Evolutionary conservation across 2,797 vertebrate genomes (phyloP).

Genomic region (Trachops cirrhosus): DNA sequence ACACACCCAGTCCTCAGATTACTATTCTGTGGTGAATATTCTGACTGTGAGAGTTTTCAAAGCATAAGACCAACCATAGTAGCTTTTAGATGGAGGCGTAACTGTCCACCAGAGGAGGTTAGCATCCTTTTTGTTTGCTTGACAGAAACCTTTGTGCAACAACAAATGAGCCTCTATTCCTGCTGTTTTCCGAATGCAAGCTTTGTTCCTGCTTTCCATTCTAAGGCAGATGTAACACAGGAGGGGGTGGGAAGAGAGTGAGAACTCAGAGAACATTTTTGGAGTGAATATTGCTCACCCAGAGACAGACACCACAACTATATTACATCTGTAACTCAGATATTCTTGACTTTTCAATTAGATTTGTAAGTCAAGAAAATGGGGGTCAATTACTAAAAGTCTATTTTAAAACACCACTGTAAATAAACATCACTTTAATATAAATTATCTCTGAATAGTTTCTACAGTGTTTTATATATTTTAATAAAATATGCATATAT

Average conservation of each 20-base stretch:
- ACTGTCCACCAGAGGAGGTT: background rate
- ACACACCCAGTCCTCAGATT: conserved; percentile 53
- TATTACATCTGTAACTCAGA: background rate
- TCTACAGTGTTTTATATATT: background rate
- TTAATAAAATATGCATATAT: background rate
- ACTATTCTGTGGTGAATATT: conserved; percentile 39
- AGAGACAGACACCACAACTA: conserved; percentile 15
- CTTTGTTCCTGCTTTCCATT: conserved; percentile 59
- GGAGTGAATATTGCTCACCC: conserved; percentile 3
- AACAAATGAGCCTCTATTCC: conserved; percentile 35
- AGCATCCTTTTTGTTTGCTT: conserved; percentile 61
- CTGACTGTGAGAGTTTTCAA: conserved; percentile 57
- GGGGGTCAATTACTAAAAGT: background rate
- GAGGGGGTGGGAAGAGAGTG: background rate
- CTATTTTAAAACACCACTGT: background rate
- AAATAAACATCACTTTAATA: background rate
- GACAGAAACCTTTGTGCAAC: conserved; percentile 60
- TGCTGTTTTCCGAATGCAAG: conserved; percentile 55
- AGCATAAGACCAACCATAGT: conserved; percentile 1
- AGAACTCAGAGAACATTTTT: background rate
- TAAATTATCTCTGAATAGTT: background rate
- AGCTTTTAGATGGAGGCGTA: conserved; percentile 49
- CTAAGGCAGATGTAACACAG: conserved; percentile 40
- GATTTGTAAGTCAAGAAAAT: background rate
- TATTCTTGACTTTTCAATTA: conserved; percentile 13